Evolutionary conservation across 2,113 vertebrate species (phyloP).

Genomic region (Ceratotherium simum): DNA sequence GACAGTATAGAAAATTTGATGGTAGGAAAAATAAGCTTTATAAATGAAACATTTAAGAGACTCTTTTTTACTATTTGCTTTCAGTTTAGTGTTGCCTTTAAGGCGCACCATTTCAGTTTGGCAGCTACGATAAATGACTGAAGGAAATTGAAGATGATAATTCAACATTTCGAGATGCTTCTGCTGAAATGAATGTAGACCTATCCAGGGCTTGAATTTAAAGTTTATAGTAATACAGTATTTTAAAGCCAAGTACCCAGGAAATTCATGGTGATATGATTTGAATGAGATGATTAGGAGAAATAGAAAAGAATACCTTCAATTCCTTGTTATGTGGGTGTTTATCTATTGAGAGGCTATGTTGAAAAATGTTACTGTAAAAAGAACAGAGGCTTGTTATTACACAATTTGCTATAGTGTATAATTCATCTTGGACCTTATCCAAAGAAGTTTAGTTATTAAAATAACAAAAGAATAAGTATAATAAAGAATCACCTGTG

Average conservation of each 20-base stretch:
- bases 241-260: slow-evolving; percentile 86
- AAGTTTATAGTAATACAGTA: slow-evolving; percentile 85
- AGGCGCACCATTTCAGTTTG: slow-evolving; percentile 86
- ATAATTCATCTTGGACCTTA: slow-evolving; percentile 25
- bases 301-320: slow-evolving; percentile 72
- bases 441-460: slow-evolving; percentile 53
- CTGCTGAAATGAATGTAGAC: slow-evolving; percentile 85
- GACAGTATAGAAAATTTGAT: slow-evolving; percentile 80
- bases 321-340: not conserved
- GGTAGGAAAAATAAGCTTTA: slow-evolving; percentile 86
- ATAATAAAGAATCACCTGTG: not conserved
- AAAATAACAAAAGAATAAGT: slow-evolving; percentile 20
- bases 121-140: slow-evolving; percentile 87
- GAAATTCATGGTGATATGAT: slow-evolving; percentile 86
- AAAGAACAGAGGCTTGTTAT: slow-evolving; percentile 46
- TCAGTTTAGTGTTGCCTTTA: slow-evolving; percentile 84
- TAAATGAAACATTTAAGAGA: slow-evolving; percentile 87
- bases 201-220: slow-evolving; percentile 81
- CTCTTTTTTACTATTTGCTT: slow-evolving; percentile 82
- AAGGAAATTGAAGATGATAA: slow-evolving; percentile 89
- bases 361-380: slow-evolving; percentile 48
- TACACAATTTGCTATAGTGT: slow-evolving; percentile 3
- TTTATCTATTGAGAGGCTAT: slow-evolving; percentile 17
- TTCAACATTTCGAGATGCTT: slow-evolving; percentile 87
- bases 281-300: slow-evolving; percentile 86